Percentiles rank a stretch among this genome's conserved stretches.
phyloP scores from a whole-genome alignment of 35 echinoderm and acorn worm genomes.

The Nesometra sesokonis region DNA sequence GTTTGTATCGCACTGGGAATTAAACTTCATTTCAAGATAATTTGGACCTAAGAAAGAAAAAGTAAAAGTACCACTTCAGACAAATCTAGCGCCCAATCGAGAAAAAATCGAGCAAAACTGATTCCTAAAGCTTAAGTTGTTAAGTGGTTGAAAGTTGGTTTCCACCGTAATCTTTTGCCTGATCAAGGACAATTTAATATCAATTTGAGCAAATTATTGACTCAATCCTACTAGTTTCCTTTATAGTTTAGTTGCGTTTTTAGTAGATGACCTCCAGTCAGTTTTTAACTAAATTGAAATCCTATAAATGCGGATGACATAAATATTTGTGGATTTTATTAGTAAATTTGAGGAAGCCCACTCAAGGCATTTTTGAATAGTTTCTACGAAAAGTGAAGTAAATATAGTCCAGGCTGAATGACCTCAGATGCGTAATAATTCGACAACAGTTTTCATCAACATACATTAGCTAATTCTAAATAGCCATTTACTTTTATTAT shows the following conservation, averaged over 20 bases:
- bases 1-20: not conserved
- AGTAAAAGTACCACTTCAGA: not conserved
- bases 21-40: too few species aligned
- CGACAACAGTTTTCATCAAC: too few species aligned
- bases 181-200: not conserved
- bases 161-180: not conserved
- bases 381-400: too few species aligned
- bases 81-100: not conserved
- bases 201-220: not conserved
- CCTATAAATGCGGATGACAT: too few species aligned
- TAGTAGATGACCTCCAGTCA: not conserved
- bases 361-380: too few species aligned
- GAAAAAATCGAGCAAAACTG: not conserved
- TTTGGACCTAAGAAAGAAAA: not conserved
- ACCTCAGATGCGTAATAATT: too few species aligned
- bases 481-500: too few species aligned
- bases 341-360: too few species aligned
- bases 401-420: too few species aligned
- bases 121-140: not conserved
- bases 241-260: not conserved
- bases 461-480: too few species aligned
- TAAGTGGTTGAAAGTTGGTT: not conserved
- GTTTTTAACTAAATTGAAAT: too few species aligned
- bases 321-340: too few species aligned
- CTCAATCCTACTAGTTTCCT: not conserved